These are phyloP conservation scores for Apogon talboti DNA, from an alignment of 2,797 vertebrate genomes.

Conservation along the genomic window DNA sequence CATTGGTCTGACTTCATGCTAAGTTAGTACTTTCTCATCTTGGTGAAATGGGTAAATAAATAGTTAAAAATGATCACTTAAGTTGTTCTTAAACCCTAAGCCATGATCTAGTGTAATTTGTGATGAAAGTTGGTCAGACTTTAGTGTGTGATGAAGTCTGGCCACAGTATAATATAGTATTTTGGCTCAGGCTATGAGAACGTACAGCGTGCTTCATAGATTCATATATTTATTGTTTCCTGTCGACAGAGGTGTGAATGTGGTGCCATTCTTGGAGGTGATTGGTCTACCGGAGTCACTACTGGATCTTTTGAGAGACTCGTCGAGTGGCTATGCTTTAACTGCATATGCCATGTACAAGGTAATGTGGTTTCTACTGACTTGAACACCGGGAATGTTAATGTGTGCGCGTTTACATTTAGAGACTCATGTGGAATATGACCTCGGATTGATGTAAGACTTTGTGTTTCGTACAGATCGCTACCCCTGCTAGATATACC, in stretches of 20 bases:
- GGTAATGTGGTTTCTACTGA: conserved; percentile 78
- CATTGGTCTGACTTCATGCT: too few relatives aligned
- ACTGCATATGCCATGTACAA: conserved; percentile 98
- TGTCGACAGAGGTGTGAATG: conserved; percentile 90
- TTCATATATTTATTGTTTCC: not conserved
- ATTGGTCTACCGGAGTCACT: conserved; percentile 91
- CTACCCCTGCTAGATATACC: conserved; percentile 93
- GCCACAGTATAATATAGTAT: not conserved
- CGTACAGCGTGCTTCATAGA: not conserved
- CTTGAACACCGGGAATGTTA: not conserved
- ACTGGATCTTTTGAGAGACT: conserved; percentile 90
- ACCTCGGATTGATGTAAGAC: not conserved
- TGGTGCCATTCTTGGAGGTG: conserved; percentile 93
- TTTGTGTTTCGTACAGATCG: conserved; percentile 83
- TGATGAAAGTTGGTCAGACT: too few relatives aligned
- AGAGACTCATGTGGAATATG: not conserved
- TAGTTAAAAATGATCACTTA: too few relatives aligned
- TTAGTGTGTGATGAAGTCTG: too few relatives aligned
- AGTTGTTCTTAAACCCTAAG: too few relatives aligned
- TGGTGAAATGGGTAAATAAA: too few relatives aligned
- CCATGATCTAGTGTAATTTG: too few relatives aligned
- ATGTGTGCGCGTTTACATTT: not conserved
- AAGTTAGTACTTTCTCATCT: too few relatives aligned
- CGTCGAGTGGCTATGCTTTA: conserved; percentile 93
- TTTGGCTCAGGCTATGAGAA: too few relatives aligned